Conservation (phyloP, 2,888 invertebrate genomes). For the Camponotus fellah region DNA sequence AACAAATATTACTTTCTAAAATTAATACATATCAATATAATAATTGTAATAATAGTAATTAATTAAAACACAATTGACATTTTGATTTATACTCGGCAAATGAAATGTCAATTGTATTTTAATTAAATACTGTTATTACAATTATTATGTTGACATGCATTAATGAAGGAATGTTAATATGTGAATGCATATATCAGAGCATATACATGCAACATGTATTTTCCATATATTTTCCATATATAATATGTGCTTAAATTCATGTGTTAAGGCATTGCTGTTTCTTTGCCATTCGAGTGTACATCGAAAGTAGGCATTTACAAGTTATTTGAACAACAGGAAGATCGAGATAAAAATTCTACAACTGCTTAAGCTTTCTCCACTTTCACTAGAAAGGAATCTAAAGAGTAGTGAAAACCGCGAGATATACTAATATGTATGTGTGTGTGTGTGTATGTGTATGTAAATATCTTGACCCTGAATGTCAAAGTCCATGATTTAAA, state of each 20-base stretch:
- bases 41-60: neutral
- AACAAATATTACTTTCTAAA: neutral
- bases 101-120: too few species aligned
- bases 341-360: conserved; percentile 16
- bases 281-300: too few species aligned
- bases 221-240: too few species aligned
- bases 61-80: conserved; percentile 5
- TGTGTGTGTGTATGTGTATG: neutral
- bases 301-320: neutral
- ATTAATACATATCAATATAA: neutral
- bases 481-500: conserved; percentile 16
- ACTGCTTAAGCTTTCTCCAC: conserved; percentile 58
- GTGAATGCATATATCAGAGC: too few species aligned
- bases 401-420: conserved; percentile 14
- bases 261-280: too few species aligned
- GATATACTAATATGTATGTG: neutral
- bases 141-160: too few species aligned
- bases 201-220: too few species aligned
- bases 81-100: neutral
- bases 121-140: too few species aligned
- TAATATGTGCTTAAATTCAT: too few species aligned
- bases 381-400: conserved; percentile 55
- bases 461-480: neutral
- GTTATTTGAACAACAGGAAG: conserved; percentile 4
- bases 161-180: too few species aligned